Percentiles rank a stretch among this genome's conserved stretches.
These are phyloP conservation scores for Colletes gigas DNA, from an alignment of 1,140 invertebrate genomes.

Conservation along the genomic window DNA sequence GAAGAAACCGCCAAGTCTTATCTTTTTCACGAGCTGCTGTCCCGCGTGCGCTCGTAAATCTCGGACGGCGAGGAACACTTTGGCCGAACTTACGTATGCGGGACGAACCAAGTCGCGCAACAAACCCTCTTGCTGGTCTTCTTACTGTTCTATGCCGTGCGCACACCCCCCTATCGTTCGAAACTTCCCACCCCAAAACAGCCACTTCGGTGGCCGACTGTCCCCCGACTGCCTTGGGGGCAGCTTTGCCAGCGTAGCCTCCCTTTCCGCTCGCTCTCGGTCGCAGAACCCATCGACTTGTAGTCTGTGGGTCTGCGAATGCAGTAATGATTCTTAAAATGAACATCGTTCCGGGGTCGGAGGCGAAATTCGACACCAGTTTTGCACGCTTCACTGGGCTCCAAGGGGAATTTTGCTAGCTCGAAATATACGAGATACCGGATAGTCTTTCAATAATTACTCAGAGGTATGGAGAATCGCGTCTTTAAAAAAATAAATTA, in stretches of 20 bases:
- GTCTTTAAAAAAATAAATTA: no score
- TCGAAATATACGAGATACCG: no score
- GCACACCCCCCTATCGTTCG: constrained; percentile 3
- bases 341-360: no score
- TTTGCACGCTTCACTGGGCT: no score
- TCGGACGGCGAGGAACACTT: constrained; percentile 15
- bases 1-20: constrained; percentile 36
- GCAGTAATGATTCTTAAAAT: no score
- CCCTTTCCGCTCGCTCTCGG: neutral
- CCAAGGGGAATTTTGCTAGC: no score
- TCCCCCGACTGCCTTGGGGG: constrained; percentile 8
- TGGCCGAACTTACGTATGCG: constrained; percentile 55
- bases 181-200: constrained; percentile 3
- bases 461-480: no score
- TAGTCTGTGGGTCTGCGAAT: no score
- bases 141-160: neutral
- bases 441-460: no score
- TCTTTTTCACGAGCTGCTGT: constrained; percentile 34
- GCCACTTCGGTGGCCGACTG: constrained; percentile 20
- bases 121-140: constrained; percentile 6
- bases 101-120: constrained; percentile 46
- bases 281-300: no score
- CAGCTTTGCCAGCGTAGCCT: constrained; percentile 10
- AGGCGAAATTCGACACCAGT: no score
- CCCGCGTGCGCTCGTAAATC: constrained; percentile 51